Base-by-base conservation (phyloP, 2,797 vertebrate species). In the Scolopax rusticola region DNA sequence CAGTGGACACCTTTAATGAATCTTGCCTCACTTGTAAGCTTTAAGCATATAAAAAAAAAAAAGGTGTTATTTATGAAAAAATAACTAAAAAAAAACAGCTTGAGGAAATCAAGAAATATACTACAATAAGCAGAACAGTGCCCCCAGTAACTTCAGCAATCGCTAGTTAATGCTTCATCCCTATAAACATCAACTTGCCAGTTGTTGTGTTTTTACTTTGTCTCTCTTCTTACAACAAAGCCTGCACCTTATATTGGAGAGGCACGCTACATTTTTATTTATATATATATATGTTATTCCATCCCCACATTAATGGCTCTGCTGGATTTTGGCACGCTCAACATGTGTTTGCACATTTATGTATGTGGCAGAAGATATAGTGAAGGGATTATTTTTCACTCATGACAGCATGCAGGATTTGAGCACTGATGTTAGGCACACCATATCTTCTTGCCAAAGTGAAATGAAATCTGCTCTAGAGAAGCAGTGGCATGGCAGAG, bases 301-400 rank as follows among this genome's bases (percentile, higher is more conserved):
- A 73, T 36, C 21, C 41, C 28, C 4, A 76, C 40, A 40, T 79
- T 73, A 84, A 73, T 9, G 15, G 70, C 50, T 17, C 77, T 79
- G 61, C 43, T 86, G 63, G 77, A 82, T 91, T 93, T 90, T 79
- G 51, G 17, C 10, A 3, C 5, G n/a, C 56, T 73, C 47, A 60
- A 63, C 92, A 90, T 79, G 43, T 87, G 92, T 91, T 92, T 73
- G 74, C 88, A 82, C 90, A 90, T 73, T 86, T 95, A 83, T 84
- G 83, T 36, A 61, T 79, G 86, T 76, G 90, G 77, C 88, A 96
- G 92, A 94, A 95, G 88, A 90, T 43, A 94, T 3, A 89, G 67
- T 25, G 51, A 93, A 90, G 61, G 85, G 74, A 88, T 93, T 88
- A 94, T 92, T 96, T 93, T 84, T 91, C 85, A 89, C 70, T 84